These are phyloP conservation scores for Crotalus helleri DNA, from an alignment of 2,113 vertebrate species.

Conservation along the genomic window DNA sequence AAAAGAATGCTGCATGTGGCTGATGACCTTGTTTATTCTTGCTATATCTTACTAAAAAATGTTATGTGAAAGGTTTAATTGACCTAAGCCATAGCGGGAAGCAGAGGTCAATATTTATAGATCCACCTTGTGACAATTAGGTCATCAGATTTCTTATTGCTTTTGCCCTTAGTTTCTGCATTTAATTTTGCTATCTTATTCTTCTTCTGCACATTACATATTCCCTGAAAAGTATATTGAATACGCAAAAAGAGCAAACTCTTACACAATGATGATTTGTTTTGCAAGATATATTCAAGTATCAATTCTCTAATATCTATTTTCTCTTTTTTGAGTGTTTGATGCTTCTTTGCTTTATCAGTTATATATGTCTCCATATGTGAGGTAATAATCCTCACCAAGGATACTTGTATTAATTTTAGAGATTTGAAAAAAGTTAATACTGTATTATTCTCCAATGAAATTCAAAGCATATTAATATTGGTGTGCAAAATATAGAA, in stretches of 20 bases:
- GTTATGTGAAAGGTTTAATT: neutral
- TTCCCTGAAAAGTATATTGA: neutral
- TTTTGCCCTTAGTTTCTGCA: neutral
- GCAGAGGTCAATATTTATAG: neutral
- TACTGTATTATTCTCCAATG: slow-evolving; percentile 19
- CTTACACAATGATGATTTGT: neutral
- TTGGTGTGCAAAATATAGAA: neutral
- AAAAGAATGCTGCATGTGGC: neutral
- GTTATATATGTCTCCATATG: neutral
- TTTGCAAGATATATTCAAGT: neutral
- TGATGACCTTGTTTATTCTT: neutral
- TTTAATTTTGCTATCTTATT: neutral
- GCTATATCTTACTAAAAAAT: neutral
- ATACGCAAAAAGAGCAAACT: neutral
- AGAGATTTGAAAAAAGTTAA: neutral
- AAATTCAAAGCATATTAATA: slow-evolving; percentile 1
- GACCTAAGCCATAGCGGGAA: neutral
- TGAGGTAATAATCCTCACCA: neutral
- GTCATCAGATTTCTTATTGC: neutral
- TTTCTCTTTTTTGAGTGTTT: slow-evolving; percentile 3
- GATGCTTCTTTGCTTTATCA: slow-evolving; percentile 1
- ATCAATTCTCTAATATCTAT: neutral
- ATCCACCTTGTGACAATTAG: neutral
- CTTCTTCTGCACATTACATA: neutral
- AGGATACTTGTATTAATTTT: neutral